phyloP scores from a whole-genome alignment of 1,140 invertebrate species.

The Drosophila melanica region DNA sequence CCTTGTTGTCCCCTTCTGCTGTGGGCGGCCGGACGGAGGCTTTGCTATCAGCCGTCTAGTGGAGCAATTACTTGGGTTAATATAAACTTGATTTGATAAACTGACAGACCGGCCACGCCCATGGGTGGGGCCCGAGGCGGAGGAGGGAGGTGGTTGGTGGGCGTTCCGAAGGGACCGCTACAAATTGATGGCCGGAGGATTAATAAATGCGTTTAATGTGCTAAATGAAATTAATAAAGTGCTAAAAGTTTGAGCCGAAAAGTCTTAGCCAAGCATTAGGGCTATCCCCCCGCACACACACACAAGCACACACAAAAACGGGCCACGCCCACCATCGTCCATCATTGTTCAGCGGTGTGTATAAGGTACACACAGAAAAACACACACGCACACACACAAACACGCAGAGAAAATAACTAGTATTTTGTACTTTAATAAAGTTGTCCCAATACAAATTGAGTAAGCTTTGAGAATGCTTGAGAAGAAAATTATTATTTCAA shows the following conservation, averaged over 20 bases:
- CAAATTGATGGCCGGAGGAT: slow-evolving; percentile 42
- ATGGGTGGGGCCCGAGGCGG: background rate
- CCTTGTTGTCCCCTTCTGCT: background rate
- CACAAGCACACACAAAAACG: background rate
- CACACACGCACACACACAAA: background rate
- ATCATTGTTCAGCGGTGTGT: slow-evolving; percentile 42
- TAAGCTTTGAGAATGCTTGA: too few species aligned
- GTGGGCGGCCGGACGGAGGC: background rate
- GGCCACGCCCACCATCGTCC: slow-evolving; percentile 28
- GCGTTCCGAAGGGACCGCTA: background rate
- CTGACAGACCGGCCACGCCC: background rate
- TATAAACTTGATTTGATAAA: slow-evolving; percentile 21
- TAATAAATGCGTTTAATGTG: slow-evolving; percentile 61
- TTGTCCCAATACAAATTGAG: too few species aligned
- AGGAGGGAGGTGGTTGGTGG: background rate
- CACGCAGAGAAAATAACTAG: too few species aligned
- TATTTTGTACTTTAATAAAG: too few species aligned
- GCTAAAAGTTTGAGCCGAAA: slow-evolving; percentile 55
- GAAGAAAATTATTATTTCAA: too few species aligned
- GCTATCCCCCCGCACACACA: background rate
- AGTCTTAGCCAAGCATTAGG: slow-evolving; percentile 46
- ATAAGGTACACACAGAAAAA: slow-evolving; percentile 1
- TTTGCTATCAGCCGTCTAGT: background rate
- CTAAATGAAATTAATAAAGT: slow-evolving; percentile 72
- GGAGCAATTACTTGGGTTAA: slow-evolving; percentile 19